These are phyloP conservation scores for Phalloptychus januarius DNA, from an alignment of 2,797 vertebrate species.

Conservation along the genomic window DNA sequence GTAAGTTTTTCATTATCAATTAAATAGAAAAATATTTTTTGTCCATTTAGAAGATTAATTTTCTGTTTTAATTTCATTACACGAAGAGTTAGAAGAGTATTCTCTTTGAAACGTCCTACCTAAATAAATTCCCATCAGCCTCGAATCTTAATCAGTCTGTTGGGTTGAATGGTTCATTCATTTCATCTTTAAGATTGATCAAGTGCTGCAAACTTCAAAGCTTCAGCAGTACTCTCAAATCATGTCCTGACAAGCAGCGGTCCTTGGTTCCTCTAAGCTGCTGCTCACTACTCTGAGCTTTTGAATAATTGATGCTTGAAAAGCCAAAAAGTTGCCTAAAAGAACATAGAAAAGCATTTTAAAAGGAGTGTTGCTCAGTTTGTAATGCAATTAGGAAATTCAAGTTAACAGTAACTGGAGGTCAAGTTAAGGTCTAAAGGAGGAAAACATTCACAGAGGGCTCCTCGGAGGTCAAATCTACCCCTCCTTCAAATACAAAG, in stretches of 20 bases:
- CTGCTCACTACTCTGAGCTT: background rate
- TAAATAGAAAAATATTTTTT: background rate
- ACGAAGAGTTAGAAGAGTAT: background rate
- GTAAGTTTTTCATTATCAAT: background rate
- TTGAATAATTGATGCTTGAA: constrained; percentile 21
- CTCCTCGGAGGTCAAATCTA: background rate
- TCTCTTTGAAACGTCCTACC: background rate
- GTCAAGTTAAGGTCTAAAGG: background rate
- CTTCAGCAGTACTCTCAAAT: background rate
- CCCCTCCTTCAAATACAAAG: background rate
- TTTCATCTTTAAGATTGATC: constrained; percentile 6
- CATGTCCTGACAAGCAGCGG: constrained; percentile 4
- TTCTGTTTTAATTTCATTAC: background rate
- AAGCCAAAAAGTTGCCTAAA: background rate
- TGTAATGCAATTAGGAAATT: constrained; percentile 2
- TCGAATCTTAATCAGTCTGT: constrained; percentile 1
- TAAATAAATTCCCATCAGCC: background rate
- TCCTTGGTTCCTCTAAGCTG: constrained; percentile 4
- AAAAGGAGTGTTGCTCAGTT: background rate
- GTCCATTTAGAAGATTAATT: background rate
- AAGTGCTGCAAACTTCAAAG: constrained; percentile 1
- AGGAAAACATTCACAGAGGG: background rate
- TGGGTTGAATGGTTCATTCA: background rate
- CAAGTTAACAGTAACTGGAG: background rate
- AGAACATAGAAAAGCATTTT: background rate